Percentiles rank a stretch among this genome's conserved stretches.
These are phyloP conservation scores for Notospermus geniculatus DNA, from an alignment of 1,140 invertebrate species.

Conservation along the genomic window DNA sequence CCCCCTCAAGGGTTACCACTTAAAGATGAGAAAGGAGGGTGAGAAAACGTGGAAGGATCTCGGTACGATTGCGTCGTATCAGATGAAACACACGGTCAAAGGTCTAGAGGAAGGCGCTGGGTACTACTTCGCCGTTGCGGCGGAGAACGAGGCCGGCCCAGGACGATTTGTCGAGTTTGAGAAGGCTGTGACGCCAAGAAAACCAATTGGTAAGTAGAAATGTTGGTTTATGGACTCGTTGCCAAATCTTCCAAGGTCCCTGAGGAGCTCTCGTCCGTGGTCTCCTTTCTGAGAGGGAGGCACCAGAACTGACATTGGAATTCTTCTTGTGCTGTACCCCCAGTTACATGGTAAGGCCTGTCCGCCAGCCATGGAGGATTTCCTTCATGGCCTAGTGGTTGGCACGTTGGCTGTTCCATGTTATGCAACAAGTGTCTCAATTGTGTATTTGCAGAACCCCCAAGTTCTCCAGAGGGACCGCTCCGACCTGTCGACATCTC, in stretches of 20 bases:
- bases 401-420: too few relatives aligned
- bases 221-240: too few relatives aligned
- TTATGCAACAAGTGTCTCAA: not conserved
- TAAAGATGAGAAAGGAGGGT: slow-evolving; percentile 64
- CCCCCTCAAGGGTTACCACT: slow-evolving; percentile 91
- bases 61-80: slow-evolving; percentile 71
- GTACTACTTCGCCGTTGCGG: slow-evolving; percentile 93
- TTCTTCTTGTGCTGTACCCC: too few relatives aligned
- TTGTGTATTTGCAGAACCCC: slow-evolving; percentile 67
- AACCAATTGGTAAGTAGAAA: slow-evolving; percentile 72
- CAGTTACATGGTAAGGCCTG: too few relatives aligned
- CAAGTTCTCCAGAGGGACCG: slow-evolving; percentile 80
- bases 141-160: slow-evolving; percentile 95
- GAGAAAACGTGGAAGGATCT: slow-evolving; percentile 58
- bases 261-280: too few relatives aligned
- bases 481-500: slow-evolving; percentile 82
- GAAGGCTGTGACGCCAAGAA: slow-evolving; percentile 88
- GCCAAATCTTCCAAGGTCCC: too few relatives aligned
- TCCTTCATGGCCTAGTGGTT: too few relatives aligned
- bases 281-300: too few relatives aligned
- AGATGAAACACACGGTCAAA: slow-evolving; percentile 70
- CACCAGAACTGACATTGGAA: too few relatives aligned
- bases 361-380: too few relatives aligned
- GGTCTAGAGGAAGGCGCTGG: slow-evolving; percentile 90
- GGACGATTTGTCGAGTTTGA: slow-evolving; percentile 84